Base-by-base conservation (phyloP, 2,113 vertebrate genomes). In the Patagioenas fasciata region DNA sequence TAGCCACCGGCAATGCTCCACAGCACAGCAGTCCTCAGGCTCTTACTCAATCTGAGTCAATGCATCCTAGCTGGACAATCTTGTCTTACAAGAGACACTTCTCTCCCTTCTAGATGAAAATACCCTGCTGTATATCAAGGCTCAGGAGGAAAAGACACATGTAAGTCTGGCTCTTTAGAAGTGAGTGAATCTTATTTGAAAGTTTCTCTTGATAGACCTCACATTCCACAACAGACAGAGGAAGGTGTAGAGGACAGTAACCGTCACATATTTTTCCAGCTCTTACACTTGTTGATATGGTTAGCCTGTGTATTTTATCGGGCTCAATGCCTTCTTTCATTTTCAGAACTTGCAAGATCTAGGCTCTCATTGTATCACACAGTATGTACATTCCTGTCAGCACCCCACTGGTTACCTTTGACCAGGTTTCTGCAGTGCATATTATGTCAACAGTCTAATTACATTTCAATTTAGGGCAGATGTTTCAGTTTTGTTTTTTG, bases 21-120 rank as follows among this genome's bases (percentile, higher is more conserved):
- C 4, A 91, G 72, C 40, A 66, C 58, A 73, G 58, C 14, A 70
- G 19, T 17, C 51, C 38, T 78, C 19, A 40, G 72, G 10, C 12
- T 62, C n/a, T 47, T 74, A 44, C 51, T 25, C 34, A 57, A 74
- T 47, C 56, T 91, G 75, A 12, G 32, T 65, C 75, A 91, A 14
- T 36, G 25, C 31, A 62, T 69, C 40, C 58, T 62, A 88, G 48
- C 32, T 3, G 5, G 36, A 80, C n/a, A 78, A 62, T 28, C 23
- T 50, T 80, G 54, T 32, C 4, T 74, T 67, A 40, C 0, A 11
- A 92, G 23, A 92, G 69, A 54, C 86, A 81, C 21, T 72, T 82
- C 50, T 66, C 24, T 36, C 80, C 47, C 69, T 78, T 94, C 25
- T 28, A 84, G 64, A 74, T 74, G 13, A 92, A 92, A 85, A 85